Conservation (phyloP, 2,113 vertebrate genomes). For the Rynchops niger region DNA sequence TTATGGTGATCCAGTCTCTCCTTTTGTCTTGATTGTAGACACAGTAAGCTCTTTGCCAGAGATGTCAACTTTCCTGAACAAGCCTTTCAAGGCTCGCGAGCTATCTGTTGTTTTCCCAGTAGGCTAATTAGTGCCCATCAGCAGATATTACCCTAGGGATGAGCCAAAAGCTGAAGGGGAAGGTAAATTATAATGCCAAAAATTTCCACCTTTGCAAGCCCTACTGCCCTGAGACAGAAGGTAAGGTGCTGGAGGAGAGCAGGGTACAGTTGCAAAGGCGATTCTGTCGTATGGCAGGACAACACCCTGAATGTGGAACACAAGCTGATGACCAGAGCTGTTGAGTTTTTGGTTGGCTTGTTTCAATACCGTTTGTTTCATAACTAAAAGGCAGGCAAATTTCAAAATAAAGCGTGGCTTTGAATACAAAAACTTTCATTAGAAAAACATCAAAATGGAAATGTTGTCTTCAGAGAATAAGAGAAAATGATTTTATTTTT, state of each 20-base stretch:
- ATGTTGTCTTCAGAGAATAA: neutral
- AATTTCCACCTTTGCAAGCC: neutral
- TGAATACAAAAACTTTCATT: neutral
- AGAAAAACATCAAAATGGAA: neutral
- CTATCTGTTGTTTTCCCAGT: conserved; percentile 42
- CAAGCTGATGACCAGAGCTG: neutral
- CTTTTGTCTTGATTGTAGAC: conserved; percentile 45
- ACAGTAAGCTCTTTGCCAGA: conserved; percentile 45
- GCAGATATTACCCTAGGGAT: neutral
- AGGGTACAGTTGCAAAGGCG: neutral
- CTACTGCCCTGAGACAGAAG: neutral
- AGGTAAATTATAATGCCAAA: neutral
- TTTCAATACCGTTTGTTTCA: neutral
- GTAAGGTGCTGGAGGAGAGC: neutral
- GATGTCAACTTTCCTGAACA: conserved; percentile 25
- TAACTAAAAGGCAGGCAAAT: neutral
- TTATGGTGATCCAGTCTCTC: conserved; percentile 42
- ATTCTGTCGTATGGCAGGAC: neutral
- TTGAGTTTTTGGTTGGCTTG: neutral
- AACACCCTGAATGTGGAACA: neutral
- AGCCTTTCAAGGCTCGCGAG: conserved; percentile 29
- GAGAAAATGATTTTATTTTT: neutral
- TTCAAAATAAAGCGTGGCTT: neutral
- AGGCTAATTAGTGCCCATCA: conserved; percentile 2
- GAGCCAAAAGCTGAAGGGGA: neutral